A percentile compares a stretch with the other conserved stretches of the same genome.
These are phyloP conservation scores for Ctenicera cuprea DNA, from an alignment of 2,888 invertebrate species.

Conservation along the genomic window DNA sequence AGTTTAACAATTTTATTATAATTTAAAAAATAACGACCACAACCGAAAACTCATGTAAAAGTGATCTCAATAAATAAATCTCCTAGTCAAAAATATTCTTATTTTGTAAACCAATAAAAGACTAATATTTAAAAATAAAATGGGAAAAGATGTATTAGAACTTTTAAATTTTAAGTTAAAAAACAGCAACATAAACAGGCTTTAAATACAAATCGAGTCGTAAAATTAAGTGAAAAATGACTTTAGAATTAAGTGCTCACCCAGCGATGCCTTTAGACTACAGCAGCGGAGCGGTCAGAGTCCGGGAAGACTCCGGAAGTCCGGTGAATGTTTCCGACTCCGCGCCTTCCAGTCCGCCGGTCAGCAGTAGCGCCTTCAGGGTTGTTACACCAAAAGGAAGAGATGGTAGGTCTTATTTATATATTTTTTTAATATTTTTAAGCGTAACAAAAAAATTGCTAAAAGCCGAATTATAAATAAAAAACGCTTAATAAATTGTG, in stretches of 20 bases:
- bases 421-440: not conserved
- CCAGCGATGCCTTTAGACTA: slow-evolving; percentile 81
- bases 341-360: slow-evolving; percentile 66
- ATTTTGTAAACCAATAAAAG: not conserved
- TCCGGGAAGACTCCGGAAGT: slow-evolving; percentile 64
- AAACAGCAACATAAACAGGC: not conserved
- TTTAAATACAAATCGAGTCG: not conserved
- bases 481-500: too few species aligned
- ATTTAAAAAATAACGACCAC: not conserved
- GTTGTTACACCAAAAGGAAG: slow-evolving; percentile 81
- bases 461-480: too few species aligned
- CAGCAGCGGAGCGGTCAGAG: slow-evolving; percentile 68
- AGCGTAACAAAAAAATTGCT: too few species aligned
- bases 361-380: slow-evolving; percentile 77
- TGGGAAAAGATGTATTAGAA: not conserved
- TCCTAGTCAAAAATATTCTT: slow-evolving; percentile 1
- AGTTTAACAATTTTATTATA: not conserved
- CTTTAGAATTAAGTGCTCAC: slow-evolving; percentile 79
- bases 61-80: slow-evolving; percentile 8
- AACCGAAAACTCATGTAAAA: not conserved
- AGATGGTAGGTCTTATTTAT: slow-evolving; percentile 64
- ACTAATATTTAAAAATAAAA: not conserved
- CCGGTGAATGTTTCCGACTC: slow-evolving; percentile 67
- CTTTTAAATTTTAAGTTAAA: not conserved
- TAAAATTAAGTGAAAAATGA: slow-evolving; percentile 64